Percentiles rank a stretch among this genome's conserved stretches.
Conservation (phyloP, 2,113 vertebrate genomes). For the Probosciger aterrimus region DNA sequence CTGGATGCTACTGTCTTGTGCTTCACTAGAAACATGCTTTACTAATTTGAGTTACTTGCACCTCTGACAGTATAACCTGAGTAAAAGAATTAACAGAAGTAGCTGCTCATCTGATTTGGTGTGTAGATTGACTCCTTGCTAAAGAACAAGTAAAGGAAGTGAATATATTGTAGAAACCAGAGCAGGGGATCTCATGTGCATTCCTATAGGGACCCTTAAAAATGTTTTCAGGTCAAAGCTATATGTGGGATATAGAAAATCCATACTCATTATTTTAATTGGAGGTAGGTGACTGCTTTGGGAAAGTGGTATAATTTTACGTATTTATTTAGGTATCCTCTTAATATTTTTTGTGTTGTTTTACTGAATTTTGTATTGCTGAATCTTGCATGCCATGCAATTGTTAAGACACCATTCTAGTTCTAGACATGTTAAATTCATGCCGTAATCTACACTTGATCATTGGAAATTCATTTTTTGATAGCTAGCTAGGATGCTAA, state of each 20-base stretch:
- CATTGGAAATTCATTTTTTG: neutral
- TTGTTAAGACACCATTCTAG: neutral
- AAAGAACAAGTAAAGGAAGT: neutral
- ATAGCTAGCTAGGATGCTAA: neutral
- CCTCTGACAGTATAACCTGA: neutral
- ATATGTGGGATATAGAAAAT: neutral
- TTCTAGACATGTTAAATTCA: neutral
- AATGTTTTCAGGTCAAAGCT: neutral
- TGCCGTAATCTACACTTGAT: neutral
- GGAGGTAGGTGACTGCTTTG: neutral
- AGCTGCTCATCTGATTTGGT: neutral
- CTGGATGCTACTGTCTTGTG: neutral
- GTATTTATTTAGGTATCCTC: neutral
- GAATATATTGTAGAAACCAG: neutral
- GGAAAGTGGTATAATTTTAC: neutral
- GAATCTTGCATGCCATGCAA: neutral
- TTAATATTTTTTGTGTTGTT: neutral
- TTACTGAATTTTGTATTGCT: neutral
- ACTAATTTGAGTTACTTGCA: neutral
- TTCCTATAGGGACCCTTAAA: neutral
- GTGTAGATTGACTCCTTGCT: neutral
- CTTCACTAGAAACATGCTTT: neutral
- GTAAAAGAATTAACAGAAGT: neutral
- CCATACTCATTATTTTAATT: neutral
- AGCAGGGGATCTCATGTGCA: neutral